Conservation (phyloP, 2,797 vertebrate species). For the Myotis findleyi region DNA sequence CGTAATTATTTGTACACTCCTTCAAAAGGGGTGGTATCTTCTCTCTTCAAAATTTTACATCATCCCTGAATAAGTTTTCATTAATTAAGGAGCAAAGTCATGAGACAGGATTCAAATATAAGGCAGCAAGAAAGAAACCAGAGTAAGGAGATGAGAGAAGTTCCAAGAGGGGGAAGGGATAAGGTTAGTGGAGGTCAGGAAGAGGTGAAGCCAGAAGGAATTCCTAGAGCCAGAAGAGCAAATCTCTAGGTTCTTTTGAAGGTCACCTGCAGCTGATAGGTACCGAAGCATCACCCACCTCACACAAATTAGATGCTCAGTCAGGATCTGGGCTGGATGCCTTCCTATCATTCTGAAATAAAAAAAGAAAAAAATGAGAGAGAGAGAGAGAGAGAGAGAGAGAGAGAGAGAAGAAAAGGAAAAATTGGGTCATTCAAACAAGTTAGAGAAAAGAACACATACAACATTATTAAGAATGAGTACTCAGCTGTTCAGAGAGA, state of each 20-base stretch:
- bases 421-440: not conserved
- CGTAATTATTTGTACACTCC: not conserved
- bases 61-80: not conserved
- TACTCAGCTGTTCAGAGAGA: not conserved
- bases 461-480: not conserved
- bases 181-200: conserved; percentile 3
- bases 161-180: not conserved
- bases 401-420: not conserved
- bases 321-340: not conserved
- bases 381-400: not conserved
- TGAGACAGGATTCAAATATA: conserved; percentile 42
- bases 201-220: conserved; percentile 58
- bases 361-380: not conserved
- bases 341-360: conserved; percentile 16
- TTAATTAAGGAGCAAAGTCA: conserved; percentile 5
- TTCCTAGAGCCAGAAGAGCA: conserved; percentile 17
- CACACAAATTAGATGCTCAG: not conserved
- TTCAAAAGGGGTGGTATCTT: not conserved
- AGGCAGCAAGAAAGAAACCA: conserved; percentile 47
- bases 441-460: not conserved
- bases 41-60: conserved; percentile 28
- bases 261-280: not conserved
- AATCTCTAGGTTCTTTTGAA: not conserved
- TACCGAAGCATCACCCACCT: not conserved
- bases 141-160: not conserved